Percentiles rank a stretch among this genome's conserved stretches.
phyloP scores from a whole-genome alignment of 1,140 invertebrate genomes.

The Pseudoatta argentina region DNA sequence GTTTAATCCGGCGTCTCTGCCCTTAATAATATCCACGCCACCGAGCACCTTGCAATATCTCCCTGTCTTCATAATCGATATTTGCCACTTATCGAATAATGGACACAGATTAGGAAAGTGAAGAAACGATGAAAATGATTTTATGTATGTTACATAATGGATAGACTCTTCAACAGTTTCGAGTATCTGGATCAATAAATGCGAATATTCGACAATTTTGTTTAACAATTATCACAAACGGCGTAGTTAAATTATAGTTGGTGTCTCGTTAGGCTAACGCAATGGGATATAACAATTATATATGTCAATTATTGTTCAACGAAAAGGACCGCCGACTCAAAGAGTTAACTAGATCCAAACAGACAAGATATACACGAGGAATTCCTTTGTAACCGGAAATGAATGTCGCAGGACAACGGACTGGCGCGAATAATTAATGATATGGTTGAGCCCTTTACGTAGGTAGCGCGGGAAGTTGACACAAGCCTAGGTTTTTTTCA shows the following conservation, averaged over 20 bases:
- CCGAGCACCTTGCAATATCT: neutral
- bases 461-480: neutral
- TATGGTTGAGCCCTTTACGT: neutral
- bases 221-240: neutral
- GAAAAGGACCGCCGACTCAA: neutral
- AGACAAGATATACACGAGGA: constrained; percentile 26
- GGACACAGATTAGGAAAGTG: neutral
- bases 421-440: constrained; percentile 54
- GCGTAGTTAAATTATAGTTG: neutral
- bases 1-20: constrained; percentile 8
- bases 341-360: constrained; percentile 46
- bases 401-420: constrained; percentile 23
- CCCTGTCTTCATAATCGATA: neutral
- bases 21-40: constrained; percentile 4
- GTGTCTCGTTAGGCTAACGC: neutral
- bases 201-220: neutral
- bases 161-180: neutral
- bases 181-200: neutral
- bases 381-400: constrained; percentile 58
- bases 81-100: neutral
- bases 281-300: constrained; percentile 2
- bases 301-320: constrained; percentile 43
- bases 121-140: neutral
- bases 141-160: neutral
- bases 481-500: neutral